Conservation (phyloP, 2,797 vertebrate genomes). For the Glyptemys insculpta region DNA sequence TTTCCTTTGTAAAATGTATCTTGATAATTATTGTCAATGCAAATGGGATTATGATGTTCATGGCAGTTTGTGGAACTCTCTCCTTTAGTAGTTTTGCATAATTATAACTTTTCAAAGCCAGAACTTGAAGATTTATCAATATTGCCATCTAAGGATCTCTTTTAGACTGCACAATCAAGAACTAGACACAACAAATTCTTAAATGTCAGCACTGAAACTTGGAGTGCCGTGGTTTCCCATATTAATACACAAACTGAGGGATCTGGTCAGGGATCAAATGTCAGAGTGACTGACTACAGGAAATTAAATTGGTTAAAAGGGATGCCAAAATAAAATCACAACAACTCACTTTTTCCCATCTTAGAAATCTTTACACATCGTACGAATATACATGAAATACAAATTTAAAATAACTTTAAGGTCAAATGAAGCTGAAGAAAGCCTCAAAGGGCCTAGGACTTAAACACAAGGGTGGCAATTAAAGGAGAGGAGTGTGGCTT, state of each 20-base stretch:
- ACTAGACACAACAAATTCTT: conserved; percentile 56
- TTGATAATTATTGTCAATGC: neutral
- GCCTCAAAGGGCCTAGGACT: conserved; percentile 2
- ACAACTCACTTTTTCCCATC: neutral
- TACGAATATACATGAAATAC: neutral
- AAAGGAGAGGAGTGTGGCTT: fast-evolving
- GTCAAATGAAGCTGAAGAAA: neutral
- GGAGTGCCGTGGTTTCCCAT: fast-evolving
- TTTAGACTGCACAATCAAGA: neutral
- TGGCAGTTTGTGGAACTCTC: neutral
- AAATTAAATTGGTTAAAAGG: conserved; percentile 22
- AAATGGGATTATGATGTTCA: neutral
- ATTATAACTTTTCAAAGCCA: conserved; percentile 2
- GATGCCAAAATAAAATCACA: neutral
- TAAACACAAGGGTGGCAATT: fast-evolving
- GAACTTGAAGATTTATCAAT: neutral
- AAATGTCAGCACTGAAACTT: conserved; percentile 27
- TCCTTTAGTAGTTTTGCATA: neutral
- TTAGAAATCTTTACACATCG: neutral
- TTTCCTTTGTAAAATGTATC: neutral
- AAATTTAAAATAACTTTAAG: neutral
- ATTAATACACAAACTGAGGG: neutral
- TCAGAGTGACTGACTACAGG: neutral
- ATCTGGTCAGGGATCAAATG: conserved; percentile 50
- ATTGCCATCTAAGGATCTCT: conserved; percentile 12